These are phyloP conservation scores for Drosophila anomalata DNA, from an alignment of 2,888 invertebrate genomes.

Conservation along the genomic window DNA sequence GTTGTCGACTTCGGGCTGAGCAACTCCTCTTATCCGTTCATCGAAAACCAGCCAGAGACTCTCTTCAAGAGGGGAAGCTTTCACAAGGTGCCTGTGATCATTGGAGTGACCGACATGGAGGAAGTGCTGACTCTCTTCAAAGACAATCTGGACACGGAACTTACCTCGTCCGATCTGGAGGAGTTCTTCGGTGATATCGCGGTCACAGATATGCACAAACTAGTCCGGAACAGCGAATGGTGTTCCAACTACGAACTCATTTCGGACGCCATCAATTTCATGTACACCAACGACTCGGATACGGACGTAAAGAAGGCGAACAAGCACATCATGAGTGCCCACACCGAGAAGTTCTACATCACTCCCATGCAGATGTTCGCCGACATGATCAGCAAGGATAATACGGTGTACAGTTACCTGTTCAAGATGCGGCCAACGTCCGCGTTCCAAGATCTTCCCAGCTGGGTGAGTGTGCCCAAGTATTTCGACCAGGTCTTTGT, in stretches of 20 bases:
- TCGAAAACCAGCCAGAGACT: slow-evolving; percentile 88
- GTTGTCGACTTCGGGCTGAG: slow-evolving; percentile 89
- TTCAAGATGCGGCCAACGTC: slow-evolving; percentile 91
- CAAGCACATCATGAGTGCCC: slow-evolving; percentile 88
- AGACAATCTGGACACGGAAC: slow-evolving; percentile 86
- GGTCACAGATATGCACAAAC: slow-evolving; percentile 85
- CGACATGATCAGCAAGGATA: slow-evolving; percentile 86
- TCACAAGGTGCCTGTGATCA: slow-evolving; percentile 89
- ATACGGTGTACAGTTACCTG: slow-evolving; percentile 88
- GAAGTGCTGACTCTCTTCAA: slow-evolving; percentile 88
- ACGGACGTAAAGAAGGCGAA: slow-evolving; percentile 86
- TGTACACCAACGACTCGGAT: slow-evolving; percentile 88
- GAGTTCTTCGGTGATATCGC: slow-evolving; percentile 87
- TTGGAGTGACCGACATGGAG: slow-evolving; percentile 93
- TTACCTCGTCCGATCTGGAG: slow-evolving; percentile 85
- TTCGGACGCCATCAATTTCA: slow-evolving; percentile 90
- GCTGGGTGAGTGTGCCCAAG: slow-evolving; percentile 92
- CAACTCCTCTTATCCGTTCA: slow-evolving; percentile 87
- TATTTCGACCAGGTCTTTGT: slow-evolving; percentile 92
- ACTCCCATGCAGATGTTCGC: slow-evolving; percentile 89
- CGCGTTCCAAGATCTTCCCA: slow-evolving; percentile 87
- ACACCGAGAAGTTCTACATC: slow-evolving; percentile 90
- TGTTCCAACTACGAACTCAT: slow-evolving; percentile 88
- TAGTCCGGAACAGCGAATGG: slow-evolving; percentile 85
- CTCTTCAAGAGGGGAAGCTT: slow-evolving; percentile 87